These are phyloP conservation scores for Anastrepha obliqua DNA, from an alignment of 1,140 invertebrate genomes.

Conservation along the genomic window DNA sequence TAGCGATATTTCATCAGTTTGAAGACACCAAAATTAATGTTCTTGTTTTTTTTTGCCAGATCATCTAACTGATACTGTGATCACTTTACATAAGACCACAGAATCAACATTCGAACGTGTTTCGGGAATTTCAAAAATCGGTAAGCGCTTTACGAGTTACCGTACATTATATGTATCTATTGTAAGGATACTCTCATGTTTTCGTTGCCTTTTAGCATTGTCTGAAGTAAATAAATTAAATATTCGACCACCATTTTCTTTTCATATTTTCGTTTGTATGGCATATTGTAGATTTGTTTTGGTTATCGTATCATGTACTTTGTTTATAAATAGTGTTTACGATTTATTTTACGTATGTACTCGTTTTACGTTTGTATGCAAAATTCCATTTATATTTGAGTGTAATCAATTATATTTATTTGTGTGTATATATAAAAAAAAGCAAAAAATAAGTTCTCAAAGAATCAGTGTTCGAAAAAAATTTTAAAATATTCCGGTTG, in stretches of 20 bases:
- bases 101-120: conserved; percentile 71
- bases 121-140: conserved; percentile 71
- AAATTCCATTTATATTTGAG: conserved; percentile 64
- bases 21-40: neutral
- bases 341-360: conserved; percentile 66
- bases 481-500: neutral
- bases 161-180: conserved; percentile 50
- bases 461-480: neutral
- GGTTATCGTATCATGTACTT: conserved; percentile 53
- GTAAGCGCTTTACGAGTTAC: conserved; percentile 62
- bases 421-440: conserved; percentile 64
- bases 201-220: conserved; percentile 53
- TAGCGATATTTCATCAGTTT: neutral
- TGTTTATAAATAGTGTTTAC: conserved; percentile 56
- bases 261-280: conserved; percentile 17
- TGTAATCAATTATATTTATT: conserved; percentile 20
- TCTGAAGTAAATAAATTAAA: conserved; percentile 35
- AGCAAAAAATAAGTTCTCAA: neutral
- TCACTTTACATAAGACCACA: conserved; percentile 68
- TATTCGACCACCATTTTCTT: conserved; percentile 51
- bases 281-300: conserved; percentile 42
- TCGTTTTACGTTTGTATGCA: conserved; percentile 66
- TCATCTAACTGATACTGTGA: conserved; percentile 63
- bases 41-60: conserved; percentile 25
- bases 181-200: conserved; percentile 19